Percentiles rank a stretch among this genome's conserved stretches.
phyloP scores from a whole-genome alignment of 2,888 invertebrate species.

The Heliconius charithonia region DNA sequence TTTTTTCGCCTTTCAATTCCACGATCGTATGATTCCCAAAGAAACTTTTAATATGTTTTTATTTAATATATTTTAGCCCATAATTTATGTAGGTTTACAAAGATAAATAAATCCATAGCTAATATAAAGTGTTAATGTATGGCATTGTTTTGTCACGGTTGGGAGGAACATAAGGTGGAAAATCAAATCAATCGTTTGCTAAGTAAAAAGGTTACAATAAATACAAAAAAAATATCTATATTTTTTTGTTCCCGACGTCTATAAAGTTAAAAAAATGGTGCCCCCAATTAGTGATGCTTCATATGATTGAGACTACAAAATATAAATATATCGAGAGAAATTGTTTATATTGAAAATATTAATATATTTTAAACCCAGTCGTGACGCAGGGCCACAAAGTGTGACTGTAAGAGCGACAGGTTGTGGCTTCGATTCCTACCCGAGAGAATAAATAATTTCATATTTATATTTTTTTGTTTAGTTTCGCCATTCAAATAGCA shows the following conservation, averaged over 20 bases:
- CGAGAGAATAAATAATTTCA: too few species aligned
- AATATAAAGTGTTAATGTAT: neutral
- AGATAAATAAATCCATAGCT: neutral
- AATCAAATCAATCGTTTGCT: neutral
- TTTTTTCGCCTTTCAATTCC: neutral
- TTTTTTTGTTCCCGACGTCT: neutral
- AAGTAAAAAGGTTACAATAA: neutral
- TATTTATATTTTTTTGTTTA: too few species aligned
- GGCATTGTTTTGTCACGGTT: slow-evolving; percentile 4
- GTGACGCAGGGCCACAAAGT: too few species aligned
- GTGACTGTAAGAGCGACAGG: too few species aligned
- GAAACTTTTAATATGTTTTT: neutral
- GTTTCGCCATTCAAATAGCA: too few species aligned
- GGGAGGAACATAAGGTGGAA: neutral
- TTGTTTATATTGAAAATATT: neutral
- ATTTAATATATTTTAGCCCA: neutral
- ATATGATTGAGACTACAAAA: neutral
- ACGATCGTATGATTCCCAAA: neutral
- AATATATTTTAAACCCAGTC: too few species aligned
- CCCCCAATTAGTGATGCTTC: neutral
- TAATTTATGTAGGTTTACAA: neutral
- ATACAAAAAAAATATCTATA: neutral
- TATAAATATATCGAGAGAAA: neutral
- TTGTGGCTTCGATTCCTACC: too few species aligned
- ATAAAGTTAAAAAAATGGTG: neutral